Evolutionary conservation across 2,888 invertebrate genomes (phyloP).

Genomic region (Parelbella ahira): DNA sequence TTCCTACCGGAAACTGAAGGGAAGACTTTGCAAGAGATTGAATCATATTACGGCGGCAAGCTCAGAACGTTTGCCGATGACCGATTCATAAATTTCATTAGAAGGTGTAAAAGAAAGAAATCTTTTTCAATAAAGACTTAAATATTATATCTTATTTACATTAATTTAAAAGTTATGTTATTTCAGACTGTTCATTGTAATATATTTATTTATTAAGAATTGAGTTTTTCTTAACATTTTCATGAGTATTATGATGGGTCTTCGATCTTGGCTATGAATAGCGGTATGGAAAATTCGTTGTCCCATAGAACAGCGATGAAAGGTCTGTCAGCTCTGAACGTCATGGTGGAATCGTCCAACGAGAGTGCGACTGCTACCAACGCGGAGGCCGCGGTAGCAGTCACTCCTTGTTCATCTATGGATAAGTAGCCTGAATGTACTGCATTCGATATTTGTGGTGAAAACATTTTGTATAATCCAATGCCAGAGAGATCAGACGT

Average conservation of each 20-base stretch:
- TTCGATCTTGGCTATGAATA: conserved; percentile 74
- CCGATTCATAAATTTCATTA: conserved; percentile 59
- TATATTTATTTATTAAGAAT: conserved; percentile 15
- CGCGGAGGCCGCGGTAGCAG: conserved; percentile 67
- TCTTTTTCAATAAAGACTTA: neutral
- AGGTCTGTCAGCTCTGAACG: conserved; percentile 66
- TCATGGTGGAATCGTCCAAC: conserved; percentile 51
- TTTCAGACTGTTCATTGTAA: conserved; percentile 25
- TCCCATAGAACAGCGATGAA: conserved; percentile 76
- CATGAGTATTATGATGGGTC: conserved; percentile 47
- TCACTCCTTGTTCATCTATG: conserved; percentile 75
- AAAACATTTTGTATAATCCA: conserved; percentile 40
- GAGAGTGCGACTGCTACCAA: conserved; percentile 71
- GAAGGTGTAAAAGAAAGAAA: conserved; percentile 44
- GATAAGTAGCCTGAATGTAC: conserved; percentile 73
- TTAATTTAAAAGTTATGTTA: conserved; percentile 7
- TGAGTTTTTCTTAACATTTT: conserved; percentile 3
- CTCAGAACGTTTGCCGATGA: conserved; percentile 63
- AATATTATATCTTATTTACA: too few relatives aligned
- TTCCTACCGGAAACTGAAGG: conserved; percentile 80
- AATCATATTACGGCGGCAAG: conserved; percentile 61
- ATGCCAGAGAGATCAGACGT: conserved; percentile 55
- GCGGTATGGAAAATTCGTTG: conserved; percentile 55
- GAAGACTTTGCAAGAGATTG: conserved; percentile 72
- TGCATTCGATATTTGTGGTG: conserved; percentile 63